phyloP scores from a whole-genome alignment of 2,888 invertebrate species.

The Epiblema foenella region DNA sequence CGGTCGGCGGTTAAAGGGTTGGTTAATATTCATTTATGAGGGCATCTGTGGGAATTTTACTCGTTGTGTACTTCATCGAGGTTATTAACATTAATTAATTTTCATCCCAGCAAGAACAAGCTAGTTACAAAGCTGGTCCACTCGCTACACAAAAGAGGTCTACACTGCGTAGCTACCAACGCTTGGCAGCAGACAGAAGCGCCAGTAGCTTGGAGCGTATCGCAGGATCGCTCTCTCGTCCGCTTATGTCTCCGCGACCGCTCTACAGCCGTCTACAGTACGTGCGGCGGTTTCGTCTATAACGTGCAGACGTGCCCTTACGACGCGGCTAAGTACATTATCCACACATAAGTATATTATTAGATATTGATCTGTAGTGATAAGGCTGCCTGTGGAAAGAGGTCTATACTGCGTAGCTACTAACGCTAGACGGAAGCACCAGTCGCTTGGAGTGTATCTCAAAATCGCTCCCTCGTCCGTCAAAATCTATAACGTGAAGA shows the following conservation, averaged over 20 bases:
- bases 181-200: slow-evolving; percentile 16
- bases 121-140: slow-evolving; percentile 69
- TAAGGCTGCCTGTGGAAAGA: too few relatives aligned
- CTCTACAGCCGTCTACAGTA: slow-evolving; percentile 73
- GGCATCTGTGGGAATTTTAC: too few relatives aligned
- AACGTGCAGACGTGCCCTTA: slow-evolving; percentile 87
- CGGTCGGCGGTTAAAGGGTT: too few relatives aligned
- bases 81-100: background rate
- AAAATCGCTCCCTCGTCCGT: slow-evolving; percentile 85
- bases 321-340: slow-evolving; percentile 86
- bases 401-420: slow-evolving; percentile 86
- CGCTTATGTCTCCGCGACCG: slow-evolving; percentile 74
- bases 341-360: too few relatives aligned
- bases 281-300: slow-evolving; percentile 87
- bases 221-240: slow-evolving; percentile 86
- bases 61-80: too few relatives aligned
- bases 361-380: too few relatives aligned
- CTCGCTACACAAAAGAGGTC: slow-evolving; percentile 82
- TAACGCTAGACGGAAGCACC: slow-evolving; percentile 30
- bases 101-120: slow-evolving; percentile 67
- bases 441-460: slow-evolving; percentile 85
- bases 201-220: slow-evolving; percentile 82
- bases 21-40: too few relatives aligned
- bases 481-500: slow-evolving; percentile 85
- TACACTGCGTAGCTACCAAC: slow-evolving; percentile 85